Conservation (phyloP, 2,888 invertebrate species). For the Bugulina stolonifera region DNA sequence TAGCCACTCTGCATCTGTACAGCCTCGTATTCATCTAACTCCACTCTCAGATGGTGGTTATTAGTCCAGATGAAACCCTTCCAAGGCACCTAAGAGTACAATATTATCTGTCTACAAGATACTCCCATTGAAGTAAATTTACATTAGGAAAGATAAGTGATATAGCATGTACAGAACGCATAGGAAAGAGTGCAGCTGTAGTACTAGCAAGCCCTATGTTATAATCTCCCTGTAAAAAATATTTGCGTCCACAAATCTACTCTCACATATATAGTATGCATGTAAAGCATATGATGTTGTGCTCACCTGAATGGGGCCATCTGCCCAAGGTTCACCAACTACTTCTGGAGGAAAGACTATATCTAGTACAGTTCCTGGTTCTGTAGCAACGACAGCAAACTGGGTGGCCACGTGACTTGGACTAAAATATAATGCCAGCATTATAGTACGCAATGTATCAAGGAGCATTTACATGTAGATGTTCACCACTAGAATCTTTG, state of each 20-base stretch:
- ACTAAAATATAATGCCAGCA: not conserved
- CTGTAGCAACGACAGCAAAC: conserved; percentile 17
- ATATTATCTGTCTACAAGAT: too few relatives aligned
- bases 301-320: conserved; percentile 12
- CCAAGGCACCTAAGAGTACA: conserved; percentile 7
- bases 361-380: conserved; percentile 4
- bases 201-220: too few relatives aligned
- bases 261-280: too few relatives aligned
- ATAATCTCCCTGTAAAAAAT: too few relatives aligned
- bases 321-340: not conserved
- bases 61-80: conserved; percentile 1
- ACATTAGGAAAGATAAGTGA: too few relatives aligned
- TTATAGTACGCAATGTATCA: too few relatives aligned
- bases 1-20: conserved; percentile 25
- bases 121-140: too few relatives aligned
- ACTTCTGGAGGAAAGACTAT: conserved; percentile 24
- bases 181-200: too few relatives aligned
- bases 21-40: not conserved
- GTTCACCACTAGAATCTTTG: not conserved
- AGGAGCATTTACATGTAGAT: too few relatives aligned
- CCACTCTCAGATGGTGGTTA: conserved; percentile 3
- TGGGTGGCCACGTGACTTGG: conserved; percentile 23
- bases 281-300: too few relatives aligned
- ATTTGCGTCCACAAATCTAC: too few relatives aligned
- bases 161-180: too few relatives aligned